phyloP scores from a whole-genome alignment of 2,113 vertebrate species.

The Ammodytes dubius region DNA sequence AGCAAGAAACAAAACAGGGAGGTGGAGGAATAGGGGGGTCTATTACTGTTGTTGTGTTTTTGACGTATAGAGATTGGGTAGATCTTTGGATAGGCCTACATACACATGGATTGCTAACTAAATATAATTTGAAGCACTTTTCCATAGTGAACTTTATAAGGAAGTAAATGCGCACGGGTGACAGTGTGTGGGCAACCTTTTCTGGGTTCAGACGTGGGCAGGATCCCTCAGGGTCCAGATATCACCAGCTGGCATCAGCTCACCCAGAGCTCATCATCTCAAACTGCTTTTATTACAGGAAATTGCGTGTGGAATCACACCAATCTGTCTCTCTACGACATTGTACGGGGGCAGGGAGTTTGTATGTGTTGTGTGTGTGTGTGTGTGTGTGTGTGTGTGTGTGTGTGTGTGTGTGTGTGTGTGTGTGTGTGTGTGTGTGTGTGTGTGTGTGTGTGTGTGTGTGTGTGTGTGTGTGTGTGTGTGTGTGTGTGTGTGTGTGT shows the following conservation, averaged over 20 bases:
- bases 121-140: not conserved
- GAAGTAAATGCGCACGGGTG: not conserved
- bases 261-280: slow-evolving; percentile 52
- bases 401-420: too few relatives aligned
- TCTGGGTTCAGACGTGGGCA: slow-evolving; percentile 37
- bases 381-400: not conserved
- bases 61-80: not conserved
- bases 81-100: not conserved
- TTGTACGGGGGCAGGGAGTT: slow-evolving; percentile 40
- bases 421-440: too few relatives aligned
- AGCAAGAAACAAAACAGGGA: slow-evolving; percentile 19
- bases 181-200: slow-evolving; percentile 9
- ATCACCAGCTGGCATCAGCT: slow-evolving; percentile 72
- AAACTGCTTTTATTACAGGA: slow-evolving; percentile 79
- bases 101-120: not conserved
- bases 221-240: slow-evolving; percentile 58
- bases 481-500: not conserved
- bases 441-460: too few relatives aligned
- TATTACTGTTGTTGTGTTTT: slow-evolving; percentile 18
- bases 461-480: not conserved
- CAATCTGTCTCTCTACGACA: slow-evolving; percentile 54
- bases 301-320: slow-evolving; percentile 66
- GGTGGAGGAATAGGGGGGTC: not conserved
- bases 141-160: not conserved
- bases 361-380: slow-evolving; percentile 8